Base-by-base conservation (phyloP, 2,113 vertebrate species). In the Polyodon spathula region DNA sequence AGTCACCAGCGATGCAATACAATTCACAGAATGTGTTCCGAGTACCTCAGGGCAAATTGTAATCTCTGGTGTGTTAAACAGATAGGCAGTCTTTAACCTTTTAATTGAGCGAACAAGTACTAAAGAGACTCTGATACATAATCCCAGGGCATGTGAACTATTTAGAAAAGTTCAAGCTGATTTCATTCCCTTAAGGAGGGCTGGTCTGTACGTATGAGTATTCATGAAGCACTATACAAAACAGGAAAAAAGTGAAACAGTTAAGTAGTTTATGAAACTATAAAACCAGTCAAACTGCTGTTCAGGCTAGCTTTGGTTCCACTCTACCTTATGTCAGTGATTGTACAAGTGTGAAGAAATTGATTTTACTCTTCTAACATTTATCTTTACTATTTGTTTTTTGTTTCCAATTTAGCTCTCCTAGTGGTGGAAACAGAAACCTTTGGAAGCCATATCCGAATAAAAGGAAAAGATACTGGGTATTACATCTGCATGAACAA, bases 401-500 rank as follows among this genome's bases (percentile, higher is more conserved):
- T 75, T 72, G 81, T n/a, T 15, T 79, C 84, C 80, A 81, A 61
- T 81, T 6, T 78, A 90, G 86, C 88, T 66, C 84, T 90, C 37
- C 86, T 90, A 7, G 79, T 86, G 6, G 86, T 88, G 3, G 86
- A 90, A 74, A 87, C 86, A 2, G 86, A 90, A 68, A 85, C 86
- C 0, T 90, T 88, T 14, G 88, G 88, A 39, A 90, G 88, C 70
- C 88, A 84, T 52, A 78, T 90, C 43, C 80, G 88, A 65, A 88
- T 89, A 70, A 86, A 86, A 69, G 88, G 88, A 42, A 87, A 89
- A 56, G 86, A 89, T 69, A 90, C 84, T n/a, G 79, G 82, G 6
- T 78, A 87, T 65, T 90, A 88, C 75, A 87, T 90, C 60, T 90
- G 88, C 76, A 90, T 90, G 88, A 86, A 80, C 61, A 81, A 87